Percentiles rank a stretch among this genome's conserved stretches.
Conservation (phyloP, 2,113 vertebrate genomes). For the Smithornis capensis region DNA sequence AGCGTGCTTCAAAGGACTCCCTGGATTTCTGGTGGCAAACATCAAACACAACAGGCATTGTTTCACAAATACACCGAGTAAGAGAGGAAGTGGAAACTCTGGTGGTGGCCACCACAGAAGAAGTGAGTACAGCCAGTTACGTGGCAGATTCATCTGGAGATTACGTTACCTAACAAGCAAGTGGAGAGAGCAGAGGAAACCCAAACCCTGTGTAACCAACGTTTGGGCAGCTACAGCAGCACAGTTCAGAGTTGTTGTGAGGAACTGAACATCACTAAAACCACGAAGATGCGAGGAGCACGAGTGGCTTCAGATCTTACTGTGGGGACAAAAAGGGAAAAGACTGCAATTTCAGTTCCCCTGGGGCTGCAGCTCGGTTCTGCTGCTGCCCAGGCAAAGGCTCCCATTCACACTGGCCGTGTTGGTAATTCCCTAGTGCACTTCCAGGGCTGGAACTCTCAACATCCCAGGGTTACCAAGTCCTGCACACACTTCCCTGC, state of each 20-base stretch:
- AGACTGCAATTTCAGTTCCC: not conserved
- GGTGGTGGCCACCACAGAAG: not conserved
- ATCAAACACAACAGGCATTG: not conserved
- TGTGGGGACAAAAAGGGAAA: not conserved
- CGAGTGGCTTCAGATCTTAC: not conserved
- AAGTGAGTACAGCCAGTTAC: not conserved
- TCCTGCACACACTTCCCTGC: not conserved
- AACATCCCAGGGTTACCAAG: not conserved
- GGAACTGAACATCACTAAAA: not conserved
- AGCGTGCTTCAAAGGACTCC: not conserved
- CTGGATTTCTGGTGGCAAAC: not conserved
- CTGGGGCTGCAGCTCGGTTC: not conserved
- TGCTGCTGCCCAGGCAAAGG: not conserved
- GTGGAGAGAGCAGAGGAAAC: not conserved
- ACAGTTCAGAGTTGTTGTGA: not conserved
- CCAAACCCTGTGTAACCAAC: not conserved
- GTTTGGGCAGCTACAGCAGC: not conserved
- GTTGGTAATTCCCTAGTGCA: not conserved
- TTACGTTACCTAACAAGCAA: not conserved
- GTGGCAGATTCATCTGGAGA: not conserved
- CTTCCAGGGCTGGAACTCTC: not conserved
- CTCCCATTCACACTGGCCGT: accelerated
- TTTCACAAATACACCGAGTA: not conserved
- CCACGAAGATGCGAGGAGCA: accelerated
- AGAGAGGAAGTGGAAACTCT: not conserved